A percentile compares a stretch with the other conserved stretches of the same genome.
phyloP scores from a whole-genome alignment of 2,888 invertebrate species.

The Drosophila limbata region DNA sequence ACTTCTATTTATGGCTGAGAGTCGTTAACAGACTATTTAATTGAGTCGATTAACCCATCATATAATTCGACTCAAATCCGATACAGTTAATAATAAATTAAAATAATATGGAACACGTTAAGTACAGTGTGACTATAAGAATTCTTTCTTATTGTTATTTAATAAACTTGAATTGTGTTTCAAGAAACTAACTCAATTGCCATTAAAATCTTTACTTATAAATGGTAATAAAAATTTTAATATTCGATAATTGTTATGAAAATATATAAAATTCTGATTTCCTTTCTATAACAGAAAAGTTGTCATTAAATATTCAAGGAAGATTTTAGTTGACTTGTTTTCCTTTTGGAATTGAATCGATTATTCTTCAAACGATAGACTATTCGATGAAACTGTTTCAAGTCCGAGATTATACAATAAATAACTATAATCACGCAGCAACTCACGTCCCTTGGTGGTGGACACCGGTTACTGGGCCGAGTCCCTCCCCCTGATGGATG shows the following conservation, averaged over 20 bases:
- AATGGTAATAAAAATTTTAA: too few species aligned
- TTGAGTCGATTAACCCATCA: slow-evolving; percentile 8
- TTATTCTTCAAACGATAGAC: background rate
- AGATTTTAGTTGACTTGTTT: background rate
- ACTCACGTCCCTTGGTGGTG: slow-evolving; percentile 84
- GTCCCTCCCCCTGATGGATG: slow-evolving; percentile 87
- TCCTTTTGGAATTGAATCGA: background rate
- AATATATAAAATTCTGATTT: too few species aligned
- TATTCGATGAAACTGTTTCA: background rate
- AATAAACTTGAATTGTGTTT: too few species aligned
- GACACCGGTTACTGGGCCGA: slow-evolving; percentile 90
- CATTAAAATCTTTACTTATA: too few species aligned
- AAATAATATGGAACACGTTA: background rate
- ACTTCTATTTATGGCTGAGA: background rate
- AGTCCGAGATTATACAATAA: background rate
- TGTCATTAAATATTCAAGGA: too few species aligned
- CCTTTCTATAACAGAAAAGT: too few species aligned
- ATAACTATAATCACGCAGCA: slow-evolving; percentile 68
- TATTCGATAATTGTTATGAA: too few species aligned
- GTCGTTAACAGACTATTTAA: slow-evolving; percentile 6
- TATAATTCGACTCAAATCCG: background rate
- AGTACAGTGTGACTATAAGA: background rate
- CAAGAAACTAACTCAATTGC: too few species aligned
- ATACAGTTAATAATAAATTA: background rate
- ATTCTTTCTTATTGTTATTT: background rate